phyloP scores from a whole-genome alignment of 2,888 invertebrate species.

The Piscicola geometra region DNA sequence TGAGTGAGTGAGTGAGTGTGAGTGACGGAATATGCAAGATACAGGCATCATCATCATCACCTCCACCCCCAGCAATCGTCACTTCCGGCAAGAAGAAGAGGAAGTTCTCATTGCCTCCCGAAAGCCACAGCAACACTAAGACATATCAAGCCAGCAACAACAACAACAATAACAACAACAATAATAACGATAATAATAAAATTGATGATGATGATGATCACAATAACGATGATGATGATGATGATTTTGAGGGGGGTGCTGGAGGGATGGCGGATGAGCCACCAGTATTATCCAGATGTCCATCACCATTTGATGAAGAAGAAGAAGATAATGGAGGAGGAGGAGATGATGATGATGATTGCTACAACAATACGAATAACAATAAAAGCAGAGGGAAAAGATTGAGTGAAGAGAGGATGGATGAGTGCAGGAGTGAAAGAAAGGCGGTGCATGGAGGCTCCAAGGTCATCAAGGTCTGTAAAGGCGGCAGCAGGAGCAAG shows the following conservation, averaged over 20 bases:
- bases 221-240: background rate
- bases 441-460: background rate
- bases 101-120: background rate
- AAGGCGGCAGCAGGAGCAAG: too few species aligned
- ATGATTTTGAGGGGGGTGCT: background rate
- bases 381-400: background rate
- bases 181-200: background rate
- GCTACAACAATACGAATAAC: background rate
- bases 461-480: background rate
- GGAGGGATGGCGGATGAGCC: slow-evolving; percentile 25
- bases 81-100: background rate
- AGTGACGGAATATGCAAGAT: too few species aligned
- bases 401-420: background rate
- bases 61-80: background rate
- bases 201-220: background rate
- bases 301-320: slow-evolving; percentile 23
- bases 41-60: too few species aligned
- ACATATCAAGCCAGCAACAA: background rate
- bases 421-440: background rate
- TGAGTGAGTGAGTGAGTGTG: background rate
- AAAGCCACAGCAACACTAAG: background rate
- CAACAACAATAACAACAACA: background rate
- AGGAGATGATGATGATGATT: background rate
- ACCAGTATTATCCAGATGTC: slow-evolving; percentile 33
- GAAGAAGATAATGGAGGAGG: slow-evolving; percentile 19